Evolutionary conservation across 2,888 invertebrate genomes (phyloP), one percentile per base, ranked within the genome.

Genomic region (Drosophila helvetica): DNA sequence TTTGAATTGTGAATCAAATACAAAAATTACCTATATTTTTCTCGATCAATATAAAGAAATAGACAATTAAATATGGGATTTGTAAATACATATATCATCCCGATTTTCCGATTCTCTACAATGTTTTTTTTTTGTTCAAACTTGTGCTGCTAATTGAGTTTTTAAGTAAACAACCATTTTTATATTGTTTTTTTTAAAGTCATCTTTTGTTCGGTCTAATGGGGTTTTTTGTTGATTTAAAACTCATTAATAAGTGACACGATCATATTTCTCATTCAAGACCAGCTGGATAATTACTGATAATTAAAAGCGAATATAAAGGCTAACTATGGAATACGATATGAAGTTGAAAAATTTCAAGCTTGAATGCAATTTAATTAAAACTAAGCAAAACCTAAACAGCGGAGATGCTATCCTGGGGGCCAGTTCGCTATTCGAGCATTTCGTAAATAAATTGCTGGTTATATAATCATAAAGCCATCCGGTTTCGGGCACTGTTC

Each of bases 401-500:
- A 65, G 33, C n/a, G 12, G 30, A 43, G 27, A 51, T 56, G 15
- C 15, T 15, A 15, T 6, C 15, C 38, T n/a, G 7, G 38, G n/a
- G 15, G 15, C 17, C 38, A 22, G 47, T 65, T 54, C 55, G 55
- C 43, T 42, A n/a, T 12, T 42, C 30, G 67, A 38, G 60, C 38
- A 46, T 17, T 22, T 47, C 52, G 53, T 51, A 54, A 27, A 38
- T 43, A 33, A 48, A 25, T 25, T 43, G 33, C 18, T 50, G 19
- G 33, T 53, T 72, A 48, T 72, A 25, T 73, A 43, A 56, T 27
- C 30, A 50, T 60, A 25, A 45, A 77, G 60, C 71, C 15, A 38
- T 38, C 38, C 64, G 77, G 74, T 86, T 82, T 85, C 6, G 7
- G 47, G n/a, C n/a, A n/a, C n/a, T n/a, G n/a, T 47, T 27, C 27